Conservation (phyloP, 2,888 invertebrate species). For the Drosophila lacicola region DNA sequence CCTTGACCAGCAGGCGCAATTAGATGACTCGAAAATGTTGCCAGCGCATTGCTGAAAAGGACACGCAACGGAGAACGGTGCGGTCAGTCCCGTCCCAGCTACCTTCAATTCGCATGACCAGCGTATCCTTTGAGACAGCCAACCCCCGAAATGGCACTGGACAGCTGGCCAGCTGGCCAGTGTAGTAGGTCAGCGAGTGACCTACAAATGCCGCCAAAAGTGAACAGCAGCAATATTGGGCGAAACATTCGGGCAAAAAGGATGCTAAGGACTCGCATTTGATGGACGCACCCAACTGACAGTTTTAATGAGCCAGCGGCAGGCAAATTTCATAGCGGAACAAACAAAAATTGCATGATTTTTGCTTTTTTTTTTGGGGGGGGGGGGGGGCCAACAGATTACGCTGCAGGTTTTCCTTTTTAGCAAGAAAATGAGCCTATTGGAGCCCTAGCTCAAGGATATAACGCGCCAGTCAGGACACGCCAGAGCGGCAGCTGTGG, state of each 20-base stretch:
- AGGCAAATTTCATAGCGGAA: slow-evolving; percentile 38
- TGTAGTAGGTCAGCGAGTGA: slow-evolving; percentile 51
- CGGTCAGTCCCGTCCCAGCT: slow-evolving; percentile 41
- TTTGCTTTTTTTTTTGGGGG: slow-evolving; percentile 26
- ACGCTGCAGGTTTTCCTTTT: slow-evolving; percentile 40
- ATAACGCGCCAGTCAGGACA: slow-evolving; percentile 41
- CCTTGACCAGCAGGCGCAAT: slow-evolving; percentile 62
- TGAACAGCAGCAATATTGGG: slow-evolving; percentile 23
- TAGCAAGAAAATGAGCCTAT: not conserved
- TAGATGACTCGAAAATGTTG: slow-evolving; percentile 62
- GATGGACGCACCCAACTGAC: slow-evolving; percentile 55
- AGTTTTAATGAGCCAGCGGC: slow-evolving; percentile 53
- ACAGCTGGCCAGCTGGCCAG: slow-evolving; percentile 66
- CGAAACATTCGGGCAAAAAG: slow-evolving; percentile 33
- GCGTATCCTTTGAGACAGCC: slow-evolving; percentile 54
- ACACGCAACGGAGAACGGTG: slow-evolving; percentile 38
- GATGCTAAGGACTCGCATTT: slow-evolving; percentile 44
- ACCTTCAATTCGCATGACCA: slow-evolving; percentile 64
- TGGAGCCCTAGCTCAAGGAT: slow-evolving; percentile 9
- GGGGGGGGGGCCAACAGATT: slow-evolving; percentile 26
- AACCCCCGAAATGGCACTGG: slow-evolving; percentile 65
- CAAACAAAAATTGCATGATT: slow-evolving; percentile 55
- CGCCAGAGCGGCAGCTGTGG: slow-evolving; percentile 71
- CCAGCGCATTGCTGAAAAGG: slow-evolving; percentile 28
- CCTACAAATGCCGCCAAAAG: slow-evolving; percentile 75